Evolutionary conservation across 2,888 invertebrate genomes (phyloP).

Genomic region (Acanthoscelides obtectus): DNA sequence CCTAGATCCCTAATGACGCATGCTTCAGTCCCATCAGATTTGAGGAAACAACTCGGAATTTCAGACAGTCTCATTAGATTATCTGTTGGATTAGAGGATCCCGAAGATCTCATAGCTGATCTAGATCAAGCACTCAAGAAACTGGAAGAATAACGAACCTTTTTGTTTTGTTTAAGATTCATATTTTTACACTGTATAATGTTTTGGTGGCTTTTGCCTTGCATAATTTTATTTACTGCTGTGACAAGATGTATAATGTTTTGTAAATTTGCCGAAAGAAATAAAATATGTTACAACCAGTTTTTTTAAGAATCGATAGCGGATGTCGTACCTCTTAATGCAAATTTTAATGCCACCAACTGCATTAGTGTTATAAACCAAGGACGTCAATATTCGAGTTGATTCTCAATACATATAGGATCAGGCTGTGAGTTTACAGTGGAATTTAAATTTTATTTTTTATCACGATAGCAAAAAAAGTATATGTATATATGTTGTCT

Average conservation of each 20-base stretch:
- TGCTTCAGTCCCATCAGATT: conserved; percentile 77
- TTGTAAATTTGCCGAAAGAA: neutral
- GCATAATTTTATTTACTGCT: neutral
- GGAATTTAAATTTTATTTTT: too few species aligned
- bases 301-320: too few species aligned
- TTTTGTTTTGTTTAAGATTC: conserved; percentile 21
- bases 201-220: too few species aligned
- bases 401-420: too few species aligned
- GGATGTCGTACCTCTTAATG: too few species aligned
- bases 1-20: conserved; percentile 93
- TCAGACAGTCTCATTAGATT: conserved; percentile 79
- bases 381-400: too few species aligned
- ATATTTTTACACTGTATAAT: neutral
- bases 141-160: neutral
- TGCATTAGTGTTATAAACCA: too few species aligned
- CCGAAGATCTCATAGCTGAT: conserved; percentile 79
- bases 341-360: too few species aligned
- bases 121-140: conserved; percentile 72
- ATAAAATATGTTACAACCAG: too few species aligned
- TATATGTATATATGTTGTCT: too few species aligned
- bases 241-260: neutral
- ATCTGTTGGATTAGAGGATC: conserved; percentile 87
- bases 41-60: conserved; percentile 70
- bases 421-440: too few species aligned
- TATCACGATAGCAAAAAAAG: too few species aligned